These are phyloP conservation scores for Actias luna DNA, from an alignment of 2,888 invertebrate genomes.

Conservation along the genomic window DNA sequence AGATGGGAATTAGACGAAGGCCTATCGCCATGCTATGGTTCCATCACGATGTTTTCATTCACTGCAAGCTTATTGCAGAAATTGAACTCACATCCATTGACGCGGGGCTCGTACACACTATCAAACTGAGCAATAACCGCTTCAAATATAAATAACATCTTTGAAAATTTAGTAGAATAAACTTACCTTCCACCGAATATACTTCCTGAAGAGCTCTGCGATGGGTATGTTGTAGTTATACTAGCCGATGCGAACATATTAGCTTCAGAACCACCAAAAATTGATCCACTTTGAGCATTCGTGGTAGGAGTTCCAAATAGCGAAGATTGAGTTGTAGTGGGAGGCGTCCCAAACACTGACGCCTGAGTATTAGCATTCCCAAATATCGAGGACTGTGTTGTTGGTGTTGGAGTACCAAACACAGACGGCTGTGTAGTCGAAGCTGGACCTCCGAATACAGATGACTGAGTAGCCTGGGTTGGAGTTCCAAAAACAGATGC, in stretches of 20 bases:
- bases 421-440: slow-evolving; percentile 38
- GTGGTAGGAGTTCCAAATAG: slow-evolving; percentile 49
- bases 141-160: slow-evolving; percentile 9
- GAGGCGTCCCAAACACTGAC: slow-evolving; percentile 34
- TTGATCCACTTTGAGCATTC: slow-evolving; percentile 51
- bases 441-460: slow-evolving; percentile 39
- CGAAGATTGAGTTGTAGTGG: slow-evolving; percentile 37
- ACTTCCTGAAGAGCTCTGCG: slow-evolving; percentile 55
- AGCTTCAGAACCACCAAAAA: slow-evolving; percentile 56
- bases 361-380: slow-evolving; percentile 35
- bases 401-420: slow-evolving; percentile 38
- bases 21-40: too few relatives aligned
- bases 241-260: slow-evolving; percentile 70
- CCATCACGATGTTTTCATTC: too few relatives aligned
- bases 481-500: slow-evolving; percentile 40
- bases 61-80: too few relatives aligned
- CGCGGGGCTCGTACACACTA: too few relatives aligned
- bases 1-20: too few relatives aligned
- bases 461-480: slow-evolving; percentile 33
- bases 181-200: slow-evolving; percentile 67
- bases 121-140: too few relatives aligned
- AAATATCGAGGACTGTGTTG: slow-evolving; percentile 41
- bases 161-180: neutral
- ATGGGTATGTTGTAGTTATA: slow-evolving; percentile 67
- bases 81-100: too few relatives aligned